These are phyloP conservation scores for Sphaerophoria taeniata DNA, from an alignment of 2,888 invertebrate genomes.

Conservation along the genomic window DNA sequence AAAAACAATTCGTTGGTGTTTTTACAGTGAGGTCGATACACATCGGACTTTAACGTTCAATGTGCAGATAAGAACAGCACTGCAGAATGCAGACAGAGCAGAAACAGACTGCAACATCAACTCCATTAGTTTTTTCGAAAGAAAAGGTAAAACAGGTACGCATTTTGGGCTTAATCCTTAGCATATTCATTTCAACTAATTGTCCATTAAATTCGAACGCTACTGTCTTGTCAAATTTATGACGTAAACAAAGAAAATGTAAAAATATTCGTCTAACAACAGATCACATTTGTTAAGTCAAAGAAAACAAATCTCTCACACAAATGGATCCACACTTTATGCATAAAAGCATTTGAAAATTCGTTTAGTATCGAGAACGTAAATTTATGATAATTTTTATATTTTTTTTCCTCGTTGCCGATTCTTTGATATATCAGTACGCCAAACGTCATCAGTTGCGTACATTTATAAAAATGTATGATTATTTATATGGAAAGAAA, in stretches of 20 bases:
- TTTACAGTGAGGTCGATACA: not conserved
- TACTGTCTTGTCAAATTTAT: not conserved
- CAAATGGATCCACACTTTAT: not conserved
- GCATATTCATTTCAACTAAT: not conserved
- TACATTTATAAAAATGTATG: slow-evolving; percentile 54
- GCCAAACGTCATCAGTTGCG: slow-evolving; percentile 20
- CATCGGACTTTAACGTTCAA: too few relatives aligned
- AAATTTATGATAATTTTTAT: slow-evolving; percentile 50
- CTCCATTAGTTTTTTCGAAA: too few relatives aligned
- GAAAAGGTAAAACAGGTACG: too few relatives aligned
- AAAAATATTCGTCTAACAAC: not conserved
- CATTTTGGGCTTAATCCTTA: not conserved
- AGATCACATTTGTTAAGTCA: not conserved
- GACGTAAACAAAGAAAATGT: not conserved
- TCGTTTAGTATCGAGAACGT: slow-evolving; percentile 5
- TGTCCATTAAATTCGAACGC: not conserved
- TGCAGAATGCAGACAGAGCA: too few relatives aligned
- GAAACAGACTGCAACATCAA: too few relatives aligned
- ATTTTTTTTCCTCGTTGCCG: not conserved
- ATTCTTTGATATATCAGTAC: not conserved
- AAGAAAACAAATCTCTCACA: not conserved
- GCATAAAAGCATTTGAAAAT: not conserved
- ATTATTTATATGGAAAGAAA: slow-evolving; percentile 52
- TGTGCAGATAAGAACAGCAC: too few relatives aligned
- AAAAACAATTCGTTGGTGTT: not conserved